Evolutionary conservation across 1,140 invertebrate genomes (phyloP), one percentile per base, ranked within the genome.

Genomic region (Manduca sexta): DNA sequence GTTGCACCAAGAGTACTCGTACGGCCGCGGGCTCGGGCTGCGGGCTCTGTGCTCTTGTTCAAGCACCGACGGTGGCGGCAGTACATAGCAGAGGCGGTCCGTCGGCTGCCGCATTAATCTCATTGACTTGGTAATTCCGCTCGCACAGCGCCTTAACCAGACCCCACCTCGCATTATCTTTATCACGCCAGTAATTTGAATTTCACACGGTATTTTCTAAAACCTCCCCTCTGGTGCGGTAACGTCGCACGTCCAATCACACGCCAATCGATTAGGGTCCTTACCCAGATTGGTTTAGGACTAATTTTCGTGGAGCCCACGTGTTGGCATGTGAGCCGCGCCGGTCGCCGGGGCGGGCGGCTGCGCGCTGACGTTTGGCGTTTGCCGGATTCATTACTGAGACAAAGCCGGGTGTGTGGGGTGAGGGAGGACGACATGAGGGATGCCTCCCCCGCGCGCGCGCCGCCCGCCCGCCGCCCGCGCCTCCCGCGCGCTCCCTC

Each of bases 331-430:
- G 66, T 78, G 75, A 74, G 74, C 21, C 8, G 21, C 66, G 73
- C 59, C 70, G 70, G 53, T 69, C 64, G 64, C 52, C 39, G 51
- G 58, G 59, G 55, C 40, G 52, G 60, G 75, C 70, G 76, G 60
- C 62, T 77, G 80, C 76, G 80, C 80, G 70, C 61, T 82, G 71
- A 73, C 65, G 74, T 72, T 80, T 77, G 76, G 65, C 69, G 80
- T 84, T 84, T 80, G 78, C 63, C 65, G 78, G 76, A 80, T 81
- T 84, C 80, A 84, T 84, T 81, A 81, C 74, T 69, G 74, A 84
- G 78, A 84, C 77, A 84, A 81, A 82, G 70, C 54, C 46, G 62
- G 55, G 60, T 40, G 49, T 45, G 31, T 52, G 39, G 40, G 61
- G 13, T 46, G 39, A 52, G 49, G 41, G 52, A 18, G 49, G 41